These are phyloP conservation scores for Trissolcus brochymenae DNA, from an alignment of 2,888 invertebrate genomes.

Conservation along the genomic window DNA sequence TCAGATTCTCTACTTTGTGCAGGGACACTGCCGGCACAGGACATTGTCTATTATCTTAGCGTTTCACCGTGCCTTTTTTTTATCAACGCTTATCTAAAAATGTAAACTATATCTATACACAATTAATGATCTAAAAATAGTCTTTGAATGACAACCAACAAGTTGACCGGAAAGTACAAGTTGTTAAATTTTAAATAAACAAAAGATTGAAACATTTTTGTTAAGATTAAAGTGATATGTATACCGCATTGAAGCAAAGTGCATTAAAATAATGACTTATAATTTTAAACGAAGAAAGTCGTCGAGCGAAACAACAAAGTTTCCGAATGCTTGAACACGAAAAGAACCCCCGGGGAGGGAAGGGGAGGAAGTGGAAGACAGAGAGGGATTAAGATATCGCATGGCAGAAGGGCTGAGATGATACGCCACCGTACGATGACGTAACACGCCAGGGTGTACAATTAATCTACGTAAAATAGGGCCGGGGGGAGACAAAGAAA, in stretches of 20 bases:
- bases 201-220: too few relatives aligned
- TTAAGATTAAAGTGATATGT: too few relatives aligned
- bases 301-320: slow-evolving; percentile 9
- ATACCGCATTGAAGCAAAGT: neutral
- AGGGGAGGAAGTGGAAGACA: neutral
- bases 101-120: slow-evolving; percentile 8
- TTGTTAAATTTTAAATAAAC: too few relatives aligned
- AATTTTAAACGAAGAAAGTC: slow-evolving; percentile 3
- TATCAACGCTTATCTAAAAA: slow-evolving; percentile 11
- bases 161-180: too few relatives aligned
- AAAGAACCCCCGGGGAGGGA: neutral
- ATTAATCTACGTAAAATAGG: slow-evolving; percentile 28
- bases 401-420: slow-evolving; percentile 14
- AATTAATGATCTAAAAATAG: too few relatives aligned
- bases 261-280: neutral
- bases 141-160: too few relatives aligned
- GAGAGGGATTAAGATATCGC: slow-evolving; percentile 18
- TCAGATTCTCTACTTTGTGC: slow-evolving; percentile 67
- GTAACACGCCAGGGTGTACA: slow-evolving; percentile 18
- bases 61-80: slow-evolving; percentile 28
- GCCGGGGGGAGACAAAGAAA: slow-evolving; percentile 26
- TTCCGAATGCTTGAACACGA: slow-evolving; percentile 10
- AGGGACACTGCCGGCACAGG: slow-evolving; percentile 69
- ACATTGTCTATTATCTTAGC: slow-evolving; percentile 73
- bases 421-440: slow-evolving; percentile 20